Conservation (phyloP, 1,140 invertebrate species). For the Drosophila malerkotliana region DNA sequence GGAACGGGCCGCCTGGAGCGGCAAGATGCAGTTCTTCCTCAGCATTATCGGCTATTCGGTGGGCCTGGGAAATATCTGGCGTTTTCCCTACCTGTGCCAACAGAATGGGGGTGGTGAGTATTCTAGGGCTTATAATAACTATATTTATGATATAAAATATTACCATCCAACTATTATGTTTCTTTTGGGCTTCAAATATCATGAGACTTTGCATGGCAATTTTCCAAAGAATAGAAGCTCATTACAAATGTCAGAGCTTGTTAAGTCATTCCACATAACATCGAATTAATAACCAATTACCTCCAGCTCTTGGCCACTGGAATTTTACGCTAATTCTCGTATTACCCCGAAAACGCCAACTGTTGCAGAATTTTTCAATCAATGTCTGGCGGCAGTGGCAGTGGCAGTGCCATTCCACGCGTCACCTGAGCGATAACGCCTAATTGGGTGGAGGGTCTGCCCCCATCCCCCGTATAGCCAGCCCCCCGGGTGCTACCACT, state of each 20-base stretch:
- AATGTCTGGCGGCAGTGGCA: slow-evolving; percentile 11
- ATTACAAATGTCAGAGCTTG: not conserved
- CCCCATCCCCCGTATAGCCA: not conserved
- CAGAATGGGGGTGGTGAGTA: slow-evolving; percentile 96
- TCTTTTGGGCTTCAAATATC: no score
- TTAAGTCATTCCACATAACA: not conserved
- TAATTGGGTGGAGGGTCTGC: slow-evolving; percentile 30
- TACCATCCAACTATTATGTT: no score
- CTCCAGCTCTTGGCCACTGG: not conserved
- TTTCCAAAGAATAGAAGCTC: not conserved
- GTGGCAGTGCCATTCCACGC: slow-evolving; percentile 7
- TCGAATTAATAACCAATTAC: slow-evolving; percentile 5
- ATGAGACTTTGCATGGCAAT: not conserved
- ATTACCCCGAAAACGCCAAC: slow-evolving; percentile 33
- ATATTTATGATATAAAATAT: no score
- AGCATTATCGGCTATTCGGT: slow-evolving; percentile 96
- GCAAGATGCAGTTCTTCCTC: slow-evolving; percentile 95
- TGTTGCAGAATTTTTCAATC: slow-evolving; percentile 38
- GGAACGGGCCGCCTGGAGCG: slow-evolving; percentile 91
- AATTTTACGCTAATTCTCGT: slow-evolving; percentile 20
- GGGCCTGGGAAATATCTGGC: slow-evolving; percentile 96
- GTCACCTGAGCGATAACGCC: slow-evolving; percentile 47
- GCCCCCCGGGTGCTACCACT: not conserved
- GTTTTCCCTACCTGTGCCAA: slow-evolving; percentile 97
- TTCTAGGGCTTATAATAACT: not conserved